Evolutionary conservation across 2,113 vertebrate genomes (phyloP).

Genomic region (Speoplatyrhinus poulsoni): DNA sequence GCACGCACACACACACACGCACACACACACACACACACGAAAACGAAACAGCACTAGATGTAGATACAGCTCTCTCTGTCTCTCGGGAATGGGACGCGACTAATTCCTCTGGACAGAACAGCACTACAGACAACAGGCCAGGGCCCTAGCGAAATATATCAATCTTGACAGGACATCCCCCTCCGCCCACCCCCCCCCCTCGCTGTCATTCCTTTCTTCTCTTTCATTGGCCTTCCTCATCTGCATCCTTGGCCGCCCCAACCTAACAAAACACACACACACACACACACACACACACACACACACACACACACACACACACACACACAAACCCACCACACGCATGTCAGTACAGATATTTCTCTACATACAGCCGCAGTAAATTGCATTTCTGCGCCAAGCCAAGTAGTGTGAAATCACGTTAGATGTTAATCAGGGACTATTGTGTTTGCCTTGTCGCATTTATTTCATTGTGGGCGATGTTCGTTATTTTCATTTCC

Average conservation of each 20-base stretch:
- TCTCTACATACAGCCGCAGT: slow-evolving; percentile 54
- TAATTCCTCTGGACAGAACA: slow-evolving; percentile 59
- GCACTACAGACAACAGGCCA: slow-evolving; percentile 46
- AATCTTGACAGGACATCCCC: slow-evolving; percentile 49
- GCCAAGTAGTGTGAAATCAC: slow-evolving; percentile 69
- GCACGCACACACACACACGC: background rate
- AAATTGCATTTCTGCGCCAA: slow-evolving; percentile 63
- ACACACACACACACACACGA: background rate
- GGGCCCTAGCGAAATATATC: slow-evolving; percentile 41
- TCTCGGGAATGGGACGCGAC: slow-evolving; percentile 47
- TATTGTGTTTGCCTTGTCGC: slow-evolving; percentile 54
- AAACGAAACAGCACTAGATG: background rate
- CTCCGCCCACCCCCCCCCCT: slow-evolving; percentile 1
- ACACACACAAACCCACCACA: background rate
- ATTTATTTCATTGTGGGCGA: slow-evolving; percentile 19
- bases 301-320: background rate
- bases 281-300: background rate
- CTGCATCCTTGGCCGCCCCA: slow-evolving; percentile 13
- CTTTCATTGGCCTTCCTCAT: background rate
- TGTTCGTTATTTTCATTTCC: slow-evolving; percentile 18
- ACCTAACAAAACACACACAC: background rate
- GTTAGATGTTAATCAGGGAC: slow-evolving; percentile 70
- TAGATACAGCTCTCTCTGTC: slow-evolving; percentile 13
- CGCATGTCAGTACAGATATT: slow-evolving; percentile 52
- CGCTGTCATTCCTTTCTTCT: background rate